These are phyloP conservation scores for Callinectes sapidus DNA, from an alignment of 2,888 invertebrate genomes.

Conservation along the genomic window DNA sequence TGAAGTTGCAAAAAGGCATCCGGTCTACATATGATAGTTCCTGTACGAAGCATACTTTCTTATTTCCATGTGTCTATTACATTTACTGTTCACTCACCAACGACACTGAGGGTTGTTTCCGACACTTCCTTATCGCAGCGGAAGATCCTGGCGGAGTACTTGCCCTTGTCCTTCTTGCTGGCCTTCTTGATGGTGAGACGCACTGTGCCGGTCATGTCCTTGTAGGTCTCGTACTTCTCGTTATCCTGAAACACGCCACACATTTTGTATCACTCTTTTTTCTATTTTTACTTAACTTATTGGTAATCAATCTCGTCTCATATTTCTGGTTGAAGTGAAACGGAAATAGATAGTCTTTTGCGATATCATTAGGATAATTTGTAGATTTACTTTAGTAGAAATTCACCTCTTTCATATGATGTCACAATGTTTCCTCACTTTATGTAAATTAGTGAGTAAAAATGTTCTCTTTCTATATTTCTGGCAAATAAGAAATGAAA, in stretches of 20 bases:
- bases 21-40: too few relatives aligned
- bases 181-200: conserved; percentile 90
- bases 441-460: too few relatives aligned
- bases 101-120: conserved; percentile 86
- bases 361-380: too few relatives aligned
- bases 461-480: too few relatives aligned
- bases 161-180: conserved; percentile 88
- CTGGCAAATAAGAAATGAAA: too few relatives aligned
- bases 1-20: background rate
- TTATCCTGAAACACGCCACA: conserved; percentile 80
- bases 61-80: background rate
- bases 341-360: too few relatives aligned
- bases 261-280: background rate
- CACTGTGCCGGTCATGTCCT: conserved; percentile 93
- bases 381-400: too few relatives aligned
- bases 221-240: conserved; percentile 90
- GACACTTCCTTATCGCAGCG: conserved; percentile 90
- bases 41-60: background rate
- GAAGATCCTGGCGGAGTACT: conserved; percentile 91
- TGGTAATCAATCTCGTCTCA: too few relatives aligned
- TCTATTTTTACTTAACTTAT: background rate
- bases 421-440: too few relatives aligned
- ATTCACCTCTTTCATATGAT: too few relatives aligned
- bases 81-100: conserved; percentile 79
- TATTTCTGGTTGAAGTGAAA: too few relatives aligned